A percentile compares a stretch with the other conserved stretches of the same genome.
Evolutionary conservation across 2,888 invertebrate species (phyloP).

Genomic region (Trilocha varians): DNA sequence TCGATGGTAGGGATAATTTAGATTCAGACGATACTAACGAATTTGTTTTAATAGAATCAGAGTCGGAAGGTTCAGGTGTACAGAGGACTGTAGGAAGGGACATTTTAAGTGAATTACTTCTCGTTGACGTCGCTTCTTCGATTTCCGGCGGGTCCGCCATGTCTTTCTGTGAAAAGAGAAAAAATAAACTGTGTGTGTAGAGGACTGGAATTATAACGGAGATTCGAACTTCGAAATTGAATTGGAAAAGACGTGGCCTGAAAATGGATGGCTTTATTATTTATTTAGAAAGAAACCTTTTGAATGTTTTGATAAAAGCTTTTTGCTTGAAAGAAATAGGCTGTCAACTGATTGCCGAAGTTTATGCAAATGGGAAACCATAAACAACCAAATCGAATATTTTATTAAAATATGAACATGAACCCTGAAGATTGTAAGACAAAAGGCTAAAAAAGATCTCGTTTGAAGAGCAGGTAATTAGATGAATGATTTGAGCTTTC

Average conservation of each 20-base stretch:
- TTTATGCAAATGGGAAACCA: too few relatives aligned
- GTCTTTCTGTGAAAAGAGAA: conserved; percentile 32
- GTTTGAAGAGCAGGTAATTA: too few relatives aligned
- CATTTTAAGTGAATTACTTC: conserved; percentile 40
- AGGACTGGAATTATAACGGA: not conserved
- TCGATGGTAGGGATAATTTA: conserved; percentile 52
- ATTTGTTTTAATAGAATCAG: conserved; percentile 27
- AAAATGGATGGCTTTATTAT: not conserved
- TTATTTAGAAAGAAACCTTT: not conserved
- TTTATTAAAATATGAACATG: too few relatives aligned
- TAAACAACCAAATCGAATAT: too few relatives aligned
- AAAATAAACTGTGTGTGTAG: conserved; percentile 10
- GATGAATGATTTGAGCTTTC: too few relatives aligned
- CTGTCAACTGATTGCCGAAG: too few relatives aligned
- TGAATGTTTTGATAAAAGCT: not conserved
- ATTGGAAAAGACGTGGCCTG: not conserved
- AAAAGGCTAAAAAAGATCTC: too few relatives aligned
- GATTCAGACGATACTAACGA: conserved; percentile 49
- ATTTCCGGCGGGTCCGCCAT: conserved; percentile 46
- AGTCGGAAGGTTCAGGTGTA: conserved; percentile 34
- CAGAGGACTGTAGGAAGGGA: conserved; percentile 55
- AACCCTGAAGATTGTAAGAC: too few relatives aligned
- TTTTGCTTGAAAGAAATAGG: not conserved
- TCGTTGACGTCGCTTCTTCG: conserved; percentile 25
- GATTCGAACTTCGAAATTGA: not conserved